Evolutionary conservation across 2,888 invertebrate genomes (phyloP).

Genomic region (Cosmia trapezina): DNA sequence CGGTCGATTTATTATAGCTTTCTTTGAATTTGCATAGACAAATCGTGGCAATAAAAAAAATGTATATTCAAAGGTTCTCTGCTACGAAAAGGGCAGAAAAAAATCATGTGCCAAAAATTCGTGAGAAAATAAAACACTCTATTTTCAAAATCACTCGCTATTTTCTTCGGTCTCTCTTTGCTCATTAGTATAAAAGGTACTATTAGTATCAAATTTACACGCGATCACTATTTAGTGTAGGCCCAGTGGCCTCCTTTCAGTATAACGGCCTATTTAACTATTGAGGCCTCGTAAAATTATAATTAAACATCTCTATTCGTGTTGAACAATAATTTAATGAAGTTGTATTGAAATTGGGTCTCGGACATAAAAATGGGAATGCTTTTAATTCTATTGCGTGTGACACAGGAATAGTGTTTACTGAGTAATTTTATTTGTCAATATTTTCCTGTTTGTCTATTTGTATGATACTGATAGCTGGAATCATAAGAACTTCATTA

Average conservation of each 20-base stretch:
- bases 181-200: slow-evolving; percentile 60
- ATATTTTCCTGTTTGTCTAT: slow-evolving; percentile 50
- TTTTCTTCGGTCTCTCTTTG: slow-evolving; percentile 17
- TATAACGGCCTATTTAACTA: slow-evolving; percentile 55
- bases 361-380: slow-evolving; percentile 48
- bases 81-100: background rate
- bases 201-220: slow-evolving; percentile 55
- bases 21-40: background rate
- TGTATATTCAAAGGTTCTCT: background rate
- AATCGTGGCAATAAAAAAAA: background rate
- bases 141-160: slow-evolving; percentile 34
- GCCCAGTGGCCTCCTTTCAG: slow-evolving; percentile 56
- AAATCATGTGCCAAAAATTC: background rate
- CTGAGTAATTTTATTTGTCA: slow-evolving; percentile 44
- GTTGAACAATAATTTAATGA: slow-evolving; percentile 52
- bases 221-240: slow-evolving; percentile 63
- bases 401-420: slow-evolving; percentile 36
- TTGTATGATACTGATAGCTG: slow-evolving; percentile 27
- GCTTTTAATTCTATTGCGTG: slow-evolving; percentile 48
- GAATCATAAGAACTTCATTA: slow-evolving; percentile 19
- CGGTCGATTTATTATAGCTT: background rate
- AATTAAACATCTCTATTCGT: slow-evolving; percentile 53
- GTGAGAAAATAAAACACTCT: background rate
- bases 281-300: slow-evolving; percentile 59
- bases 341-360: slow-evolving; percentile 46